A percentile compares a stretch with the other conserved stretches of the same genome.
phyloP scores from a whole-genome alignment of 1,140 invertebrate genomes.

The Druon quercuslanigerum region DNA sequence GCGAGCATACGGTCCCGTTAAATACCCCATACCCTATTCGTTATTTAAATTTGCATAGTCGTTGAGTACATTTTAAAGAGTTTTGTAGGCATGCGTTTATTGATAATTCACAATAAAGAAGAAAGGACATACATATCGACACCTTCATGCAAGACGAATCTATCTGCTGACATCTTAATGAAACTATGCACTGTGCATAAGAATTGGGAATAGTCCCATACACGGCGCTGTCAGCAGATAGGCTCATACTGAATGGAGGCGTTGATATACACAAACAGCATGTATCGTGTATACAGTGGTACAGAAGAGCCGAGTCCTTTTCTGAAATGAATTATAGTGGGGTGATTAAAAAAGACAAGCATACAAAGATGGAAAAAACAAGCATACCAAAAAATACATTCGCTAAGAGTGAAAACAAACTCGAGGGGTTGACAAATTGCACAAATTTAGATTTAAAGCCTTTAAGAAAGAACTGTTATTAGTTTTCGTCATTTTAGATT shows the following conservation, averaged over 20 bases:
- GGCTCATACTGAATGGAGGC: neutral
- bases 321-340: neutral
- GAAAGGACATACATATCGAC: no score
- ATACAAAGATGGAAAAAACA: neutral
- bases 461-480: no score
- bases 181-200: neutral
- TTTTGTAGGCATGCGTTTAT: neutral
- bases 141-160: no score
- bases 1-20: conserved; percentile 14
- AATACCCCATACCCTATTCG: neutral
- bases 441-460: no score
- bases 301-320: neutral
- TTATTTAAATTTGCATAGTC: neutral
- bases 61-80: conserved; percentile 1
- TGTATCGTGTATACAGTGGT: neutral
- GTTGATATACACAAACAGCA: neutral
- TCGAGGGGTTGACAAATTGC: no score
- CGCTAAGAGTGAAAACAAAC: no score
- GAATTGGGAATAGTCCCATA: no score
- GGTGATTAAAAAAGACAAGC: neutral
- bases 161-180: no score
- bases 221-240: no score
- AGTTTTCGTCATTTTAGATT: no score
- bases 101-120: neutral
- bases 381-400: neutral